These are phyloP conservation scores for Cinclus mexicanus DNA, from an alignment of 2,113 vertebrate genomes.

Conservation along the genomic window DNA sequence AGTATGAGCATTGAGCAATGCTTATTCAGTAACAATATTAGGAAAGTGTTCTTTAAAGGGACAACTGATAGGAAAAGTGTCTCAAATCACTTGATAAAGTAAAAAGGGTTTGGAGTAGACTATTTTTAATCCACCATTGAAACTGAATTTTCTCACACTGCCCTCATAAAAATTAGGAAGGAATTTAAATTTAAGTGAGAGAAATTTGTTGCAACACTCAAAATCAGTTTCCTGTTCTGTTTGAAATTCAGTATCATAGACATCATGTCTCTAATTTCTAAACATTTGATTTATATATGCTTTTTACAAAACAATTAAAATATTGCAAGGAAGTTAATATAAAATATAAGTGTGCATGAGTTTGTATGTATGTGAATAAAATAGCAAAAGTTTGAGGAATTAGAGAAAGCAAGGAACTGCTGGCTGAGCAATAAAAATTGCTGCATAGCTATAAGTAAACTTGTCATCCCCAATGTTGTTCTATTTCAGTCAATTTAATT, in stretches of 20 bases:
- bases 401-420: neutral
- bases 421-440: neutral
- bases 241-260: neutral
- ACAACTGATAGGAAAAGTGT: neutral
- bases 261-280: neutral
- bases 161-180: neutral
- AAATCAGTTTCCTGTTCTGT: neutral
- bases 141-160: neutral
- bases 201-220: neutral
- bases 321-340: neutral
- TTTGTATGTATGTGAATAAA: neutral
- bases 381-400: neutral
- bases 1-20: neutral
- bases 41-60: neutral
- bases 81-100: neutral
- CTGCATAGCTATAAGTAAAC: conserved; percentile 9
- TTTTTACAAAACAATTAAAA: neutral
- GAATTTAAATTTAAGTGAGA: neutral
- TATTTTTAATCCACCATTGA: neutral
- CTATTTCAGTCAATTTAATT: conserved; percentile 48
- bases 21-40: neutral
- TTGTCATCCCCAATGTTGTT: conserved; percentile 1
- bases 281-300: neutral
- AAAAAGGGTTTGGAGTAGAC: neutral
- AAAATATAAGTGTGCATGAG: neutral